These are phyloP conservation scores for Macrotus californicus DNA, from an alignment of 2,113 vertebrate species.

Conservation along the genomic window DNA sequence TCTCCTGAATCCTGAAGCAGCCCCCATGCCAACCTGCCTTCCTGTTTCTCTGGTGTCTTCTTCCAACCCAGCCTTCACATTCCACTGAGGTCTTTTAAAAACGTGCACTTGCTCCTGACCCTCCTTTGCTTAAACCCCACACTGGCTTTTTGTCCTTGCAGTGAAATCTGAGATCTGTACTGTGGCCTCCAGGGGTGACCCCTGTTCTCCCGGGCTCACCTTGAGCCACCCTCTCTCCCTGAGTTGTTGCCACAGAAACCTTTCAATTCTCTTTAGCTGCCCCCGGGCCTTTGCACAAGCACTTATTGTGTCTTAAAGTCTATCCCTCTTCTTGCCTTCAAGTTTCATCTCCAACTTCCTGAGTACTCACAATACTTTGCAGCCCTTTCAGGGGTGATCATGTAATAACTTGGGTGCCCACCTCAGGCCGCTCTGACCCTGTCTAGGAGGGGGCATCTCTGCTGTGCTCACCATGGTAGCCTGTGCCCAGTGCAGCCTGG, in stretches of 20 bases:
- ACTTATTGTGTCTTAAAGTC: no score
- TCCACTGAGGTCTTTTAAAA: background rate
- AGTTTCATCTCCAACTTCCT: background rate
- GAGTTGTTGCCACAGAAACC: background rate
- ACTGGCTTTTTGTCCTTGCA: background rate
- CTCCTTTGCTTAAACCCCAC: background rate
- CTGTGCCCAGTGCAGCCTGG: background rate
- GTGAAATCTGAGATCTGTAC: background rate
- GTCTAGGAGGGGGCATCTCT: background rate
- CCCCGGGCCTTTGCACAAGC: background rate
- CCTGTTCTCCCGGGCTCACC: background rate
- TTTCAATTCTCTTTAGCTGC: background rate
- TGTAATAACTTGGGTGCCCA: rapidly evolving
- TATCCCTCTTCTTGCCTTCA: background rate
- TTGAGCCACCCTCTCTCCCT: no score
- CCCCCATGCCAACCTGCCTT: rapidly evolving
- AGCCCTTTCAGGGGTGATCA: background rate
- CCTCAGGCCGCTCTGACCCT: background rate
- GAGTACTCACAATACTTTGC: background rate
- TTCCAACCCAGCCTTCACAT: background rate
- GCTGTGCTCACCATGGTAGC: background rate
- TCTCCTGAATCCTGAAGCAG: background rate
- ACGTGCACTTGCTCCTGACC: rapidly evolving
- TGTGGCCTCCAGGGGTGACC: background rate
- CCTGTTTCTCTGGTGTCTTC: background rate